phyloP scores from a whole-genome alignment of 2,888 invertebrate genomes.

The Drosophila villosipedis region DNA sequence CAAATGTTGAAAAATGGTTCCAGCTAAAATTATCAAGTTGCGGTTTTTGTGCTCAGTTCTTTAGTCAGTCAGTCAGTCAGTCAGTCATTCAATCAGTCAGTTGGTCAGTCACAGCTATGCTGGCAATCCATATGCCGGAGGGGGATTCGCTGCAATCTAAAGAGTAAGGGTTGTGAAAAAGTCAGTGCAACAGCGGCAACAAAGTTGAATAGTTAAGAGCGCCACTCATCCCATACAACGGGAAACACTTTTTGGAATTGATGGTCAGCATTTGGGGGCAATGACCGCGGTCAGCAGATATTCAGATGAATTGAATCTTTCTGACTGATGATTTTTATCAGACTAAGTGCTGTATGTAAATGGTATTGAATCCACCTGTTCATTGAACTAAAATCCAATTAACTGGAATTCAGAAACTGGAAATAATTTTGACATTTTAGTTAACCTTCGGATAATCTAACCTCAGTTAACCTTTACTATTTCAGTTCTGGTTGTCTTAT shows the following conservation, averaged over 20 bases:
- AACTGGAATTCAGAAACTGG: background rate
- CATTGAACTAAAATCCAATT: background rate
- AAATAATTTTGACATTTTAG: background rate
- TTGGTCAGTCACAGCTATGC: constrained; percentile 13
- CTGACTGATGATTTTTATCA: constrained; percentile 15
- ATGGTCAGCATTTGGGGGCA: constrained; percentile 50
- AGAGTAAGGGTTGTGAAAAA: background rate
- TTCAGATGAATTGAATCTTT: background rate
- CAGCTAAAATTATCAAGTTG: constrained; percentile 71
- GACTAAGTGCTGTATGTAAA: constrained; percentile 9
- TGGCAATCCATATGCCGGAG: constrained; percentile 9
- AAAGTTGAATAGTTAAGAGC: constrained; percentile 69
- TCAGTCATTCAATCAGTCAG: constrained; percentile 9
- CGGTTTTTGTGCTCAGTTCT: constrained; percentile 50
- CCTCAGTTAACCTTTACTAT: background rate
- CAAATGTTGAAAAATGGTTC: constrained; percentile 46
- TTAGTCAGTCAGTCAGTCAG: constrained; percentile 34
- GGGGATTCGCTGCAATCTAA: constrained; percentile 11
- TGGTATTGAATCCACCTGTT: background rate
- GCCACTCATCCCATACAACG: constrained; percentile 55
- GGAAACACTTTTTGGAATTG: constrained; percentile 47
- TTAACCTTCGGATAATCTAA: background rate
- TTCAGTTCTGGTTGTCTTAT: background rate
- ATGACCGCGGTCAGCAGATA: constrained; percentile 31
- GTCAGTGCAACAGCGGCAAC: constrained; percentile 37